These are phyloP conservation scores for Caprella mutica DNA, from an alignment of 2,888 invertebrate genomes.

Conservation along the genomic window DNA sequence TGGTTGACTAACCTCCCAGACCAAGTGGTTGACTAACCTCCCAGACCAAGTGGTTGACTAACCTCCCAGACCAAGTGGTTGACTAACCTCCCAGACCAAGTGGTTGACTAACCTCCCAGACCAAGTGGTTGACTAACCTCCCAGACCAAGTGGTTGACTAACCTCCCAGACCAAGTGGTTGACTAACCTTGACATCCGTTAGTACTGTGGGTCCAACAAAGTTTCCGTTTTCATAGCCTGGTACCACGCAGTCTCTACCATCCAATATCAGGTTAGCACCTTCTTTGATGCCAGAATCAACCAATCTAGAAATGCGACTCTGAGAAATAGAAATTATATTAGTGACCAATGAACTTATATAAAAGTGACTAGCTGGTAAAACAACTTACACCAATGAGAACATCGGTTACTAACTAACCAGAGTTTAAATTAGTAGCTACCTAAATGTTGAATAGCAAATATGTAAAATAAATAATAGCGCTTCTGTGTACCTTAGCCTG, in stretches of 20 bases:
- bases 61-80: too few relatives aligned
- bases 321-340: too few relatives aligned
- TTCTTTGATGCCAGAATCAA: constrained; percentile 71
- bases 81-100: too few relatives aligned
- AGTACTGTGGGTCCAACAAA: constrained; percentile 95
- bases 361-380: too few relatives aligned
- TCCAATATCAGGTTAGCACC: constrained; percentile 83
- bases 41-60: too few relatives aligned
- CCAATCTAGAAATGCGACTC: constrained; percentile 58
- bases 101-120: neutral
- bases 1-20: too few relatives aligned
- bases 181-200: constrained; percentile 58
- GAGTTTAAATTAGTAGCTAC: too few relatives aligned
- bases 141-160: constrained; percentile 4
- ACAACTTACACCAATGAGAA: too few relatives aligned
- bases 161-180: constrained; percentile 15
- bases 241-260: constrained; percentile 68
- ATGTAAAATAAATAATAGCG: constrained; percentile 39
- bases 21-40: too few relatives aligned
- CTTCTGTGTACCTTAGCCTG: constrained; percentile 73
- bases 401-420: too few relatives aligned
- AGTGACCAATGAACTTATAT: too few relatives aligned
- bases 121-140: neutral
- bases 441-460: too few relatives aligned
- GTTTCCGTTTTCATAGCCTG: constrained; percentile 90